Base-by-base conservation (phyloP, 1,140 invertebrate species). In the Scaptomyza graminum region DNA sequence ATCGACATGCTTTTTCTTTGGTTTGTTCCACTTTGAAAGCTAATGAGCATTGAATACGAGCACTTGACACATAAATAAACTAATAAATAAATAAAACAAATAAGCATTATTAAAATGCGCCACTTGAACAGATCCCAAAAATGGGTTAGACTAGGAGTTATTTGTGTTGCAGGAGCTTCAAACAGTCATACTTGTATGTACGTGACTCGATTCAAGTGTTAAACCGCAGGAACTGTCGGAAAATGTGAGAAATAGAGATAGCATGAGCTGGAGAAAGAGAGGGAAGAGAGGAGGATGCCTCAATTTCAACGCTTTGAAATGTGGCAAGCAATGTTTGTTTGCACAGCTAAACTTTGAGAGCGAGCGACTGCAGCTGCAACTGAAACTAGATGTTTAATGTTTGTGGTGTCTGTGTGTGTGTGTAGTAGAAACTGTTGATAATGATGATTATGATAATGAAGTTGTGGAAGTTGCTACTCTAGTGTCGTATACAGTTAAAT, bases 171-270 rank as follows among this genome's bases (percentile, higher is more conserved):
- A 37, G 50, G 28, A 63, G 61, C 49, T 49, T 55, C 8, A 50
- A 75, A 43, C 9, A 22, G 52, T 22, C 65, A 9, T 34, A 9
- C 31, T 6, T 34, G n/a, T n/a, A 34, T 9, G 67, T 75, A 85
- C 82, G 82, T 88, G 82, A 87, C 82, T 78, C 46, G 59, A 70
- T 44, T 81, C 47, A 54, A 82, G 78, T 78, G 82, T 66, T 59
- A 87, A 85, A 69, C 82, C 78, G 51, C 74, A 69, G 74, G 60
- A 76, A 55, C 44, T 50, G 55, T 41, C 54, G 25, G 52, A 28
- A 37, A 46, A 49, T 43, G 37, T 25, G 44, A 41, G 52, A 25
- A 18, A 9, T 1, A 5, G 41, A 44, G 1, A 41, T 41, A 31
- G 7, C 9, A 34, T 9, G 47, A 31, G 37, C 54, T 15, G 37